Evolutionary conservation across 2,113 vertebrate species (phyloP), one percentile per base, ranked within the genome.

Genomic region (Mus pahari): DNA sequence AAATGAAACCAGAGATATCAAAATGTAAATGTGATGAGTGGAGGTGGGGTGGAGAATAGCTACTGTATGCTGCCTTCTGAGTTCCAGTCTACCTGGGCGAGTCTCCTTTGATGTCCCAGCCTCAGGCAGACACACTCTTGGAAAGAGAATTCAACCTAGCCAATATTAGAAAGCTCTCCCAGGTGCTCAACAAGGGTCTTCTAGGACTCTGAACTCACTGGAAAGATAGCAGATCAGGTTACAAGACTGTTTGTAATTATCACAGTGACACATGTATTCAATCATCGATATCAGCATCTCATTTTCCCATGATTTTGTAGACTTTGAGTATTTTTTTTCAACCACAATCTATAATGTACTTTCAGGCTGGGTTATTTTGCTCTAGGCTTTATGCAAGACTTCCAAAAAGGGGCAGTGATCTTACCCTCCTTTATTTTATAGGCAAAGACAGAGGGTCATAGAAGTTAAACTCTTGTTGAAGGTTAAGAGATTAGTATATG

Each of bases 401-500:
- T 70, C 53, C 42, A 89, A 39, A 55, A 3, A 68, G 33, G 36
- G 55, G 3, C 10, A 26, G 2, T 24, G 13, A 8, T 11, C 6
- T 81, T 22, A 17, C 19, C 50, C 4, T 11, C 50, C 12, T 45
- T 42, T 31, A 7, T 62, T 87, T 79, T 58, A 90, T 1, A 89
- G 39, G 42, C 24, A 42, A 92, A 71, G n/a, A 36, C 2, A 14
- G 17, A n/a, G 45, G 66, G 31, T 33, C 12, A 11, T 3, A 50
- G 5, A 93, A 55, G 16, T 36, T 62, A 71, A 13, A 8, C 7
- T 26, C 42, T 83, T 71, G 9, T 33, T 86, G 12, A 88, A 9
- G 20, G 2, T 19, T 13, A 33, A 0, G 0, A 20, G 2, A 10
- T 83, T 64, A 20, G 1, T 14, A 5, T 19, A 45, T 16, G 13